Evolutionary conservation across 2,888 invertebrate genomes (phyloP), one percentile per base, ranked within the genome.

Genomic region (Bellardia bayeri): DNA sequence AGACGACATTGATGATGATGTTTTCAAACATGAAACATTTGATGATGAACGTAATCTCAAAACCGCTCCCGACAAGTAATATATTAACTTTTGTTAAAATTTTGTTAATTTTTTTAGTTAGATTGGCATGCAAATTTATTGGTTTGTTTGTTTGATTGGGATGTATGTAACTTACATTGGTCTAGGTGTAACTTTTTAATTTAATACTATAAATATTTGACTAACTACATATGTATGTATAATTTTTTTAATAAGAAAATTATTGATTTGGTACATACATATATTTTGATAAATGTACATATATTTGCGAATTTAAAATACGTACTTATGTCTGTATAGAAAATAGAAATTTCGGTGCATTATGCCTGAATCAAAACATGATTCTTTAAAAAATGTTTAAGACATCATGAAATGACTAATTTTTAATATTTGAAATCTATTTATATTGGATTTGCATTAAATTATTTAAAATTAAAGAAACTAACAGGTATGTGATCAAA

Each of bases 11-110:
- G 68, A 64, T 71, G 72, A 80, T 86, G 83, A 87, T 61, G 49
- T 82, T 71, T 83, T 75, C 63, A 75, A 83, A 51, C 63, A 80
- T 71, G 37, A 75, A 72, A 64, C 69, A 69, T 37, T 58, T 58
- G 54, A 85, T 66, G 74, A 85, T 81, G 66, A 64, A 56, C 37
- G 51, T 54, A 69, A 66, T 69, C 16, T 72, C 82, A 30, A 69
- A 58, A 63, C 83, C 76, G 33, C 71, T 42, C 3, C 3, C 49
- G 82, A 88, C 66, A 87, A 88, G 87, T 87, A 87, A 87, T 82
- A 76, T 66, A 82, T 82, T 30, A 30, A 9, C 14, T 61, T 63
- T 83, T 63, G 42, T 75, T 68, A 16, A 37, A 51, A 64, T 75
- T 80, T 80, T 78, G 11, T 75, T 49, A 9, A 37, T 74, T 45